Base-by-base conservation (phyloP, 2,888 invertebrate genomes). In the Entomobrya proxima region DNA sequence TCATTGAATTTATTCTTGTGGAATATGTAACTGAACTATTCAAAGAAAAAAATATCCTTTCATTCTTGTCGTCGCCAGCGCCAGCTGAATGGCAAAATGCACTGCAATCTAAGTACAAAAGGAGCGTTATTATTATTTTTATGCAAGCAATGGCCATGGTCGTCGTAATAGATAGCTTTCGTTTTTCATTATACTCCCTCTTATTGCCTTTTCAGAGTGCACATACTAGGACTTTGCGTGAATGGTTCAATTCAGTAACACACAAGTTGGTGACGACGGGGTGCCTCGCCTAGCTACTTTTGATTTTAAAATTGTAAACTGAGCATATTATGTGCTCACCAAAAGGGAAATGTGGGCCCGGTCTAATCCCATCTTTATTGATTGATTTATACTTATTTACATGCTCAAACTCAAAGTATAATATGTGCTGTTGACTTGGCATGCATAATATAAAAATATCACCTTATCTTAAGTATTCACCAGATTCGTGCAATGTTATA, bases 281-380 rank as follows among this genome's bases (percentile, higher is more conserved):
- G 81, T 74, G 81, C 81, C 81, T 81, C 81, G 81, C 81, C 81
- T 81, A 44, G 69, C 40, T 61, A 61, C 37, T 75, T 74, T 75
- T 75, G 58, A 35, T 44, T 81, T 80, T 58, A 79, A 64, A 81
- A 61, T 72, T n/a, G n/a, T n/a, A n/a, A n/a, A n/a, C n/a, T n/a
- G n/a, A n/a, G 74, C 40, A 81, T 75, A 81, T 21, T 75, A 52
- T 58, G 21, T 24, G n/a, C n/a, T n/a, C n/a, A n/a, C n/a, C n/a
- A n/a, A n/a, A n/a, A 81, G 81, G 74, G 74, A 81, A 81, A 81
- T 74, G 64, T 81, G 81, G 81, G 74, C 74, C 58, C 58, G 74
- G 74, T 24, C 75, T 21, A 13, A 15, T 2, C 9, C 15, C 2
- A 24, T 61, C 21, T 35, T 52, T 52, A 52, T n/a, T 15, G 32